Percentiles rank a stretch among this genome's conserved stretches.
Conservation (phyloP, 2,888 invertebrate genomes). For the Mimumesa dahlbomi region DNA sequence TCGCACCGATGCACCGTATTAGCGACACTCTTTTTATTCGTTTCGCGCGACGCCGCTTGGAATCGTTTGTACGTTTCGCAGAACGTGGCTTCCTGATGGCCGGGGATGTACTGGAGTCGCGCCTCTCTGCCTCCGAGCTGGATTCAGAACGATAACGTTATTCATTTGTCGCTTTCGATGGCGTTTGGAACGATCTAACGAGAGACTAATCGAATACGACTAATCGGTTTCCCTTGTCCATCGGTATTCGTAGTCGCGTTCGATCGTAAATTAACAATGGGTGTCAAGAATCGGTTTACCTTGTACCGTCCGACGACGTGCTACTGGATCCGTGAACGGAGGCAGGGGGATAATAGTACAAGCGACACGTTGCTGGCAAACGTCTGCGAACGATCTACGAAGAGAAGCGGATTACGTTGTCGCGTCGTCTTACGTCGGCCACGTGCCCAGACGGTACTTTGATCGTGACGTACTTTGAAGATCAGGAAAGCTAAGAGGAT, state of each 20-base stretch:
- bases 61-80: slow-evolving; percentile 10
- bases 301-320: slow-evolving; percentile 16
- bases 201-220: too few relatives aligned
- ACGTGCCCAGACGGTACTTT: too few relatives aligned
- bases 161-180: slow-evolving; percentile 12
- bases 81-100: background rate
- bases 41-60: slow-evolving; percentile 14
- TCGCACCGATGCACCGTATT: background rate
- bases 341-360: slow-evolving; percentile 6
- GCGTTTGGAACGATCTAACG: too few relatives aligned
- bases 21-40: slow-evolving; percentile 17
- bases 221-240: too few relatives aligned
- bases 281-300: slow-evolving; percentile 17
- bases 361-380: slow-evolving; percentile 21
- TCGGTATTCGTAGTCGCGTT: too few relatives aligned
- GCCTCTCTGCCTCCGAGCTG: slow-evolving; percentile 35
- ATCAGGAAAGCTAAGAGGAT: slow-evolving; percentile 64
- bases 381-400: slow-evolving; percentile 9
- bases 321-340: slow-evolving; percentile 24
- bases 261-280: background rate
- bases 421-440: too few relatives aligned
- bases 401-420: too few relatives aligned
- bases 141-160: slow-evolving; percentile 15
- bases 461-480: slow-evolving; percentile 53
- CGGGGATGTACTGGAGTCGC: slow-evolving; percentile 22